Evolutionary conservation across 2,797 vertebrate species (phyloP).

Genomic region (Acanthurus leucopareius): DNA sequence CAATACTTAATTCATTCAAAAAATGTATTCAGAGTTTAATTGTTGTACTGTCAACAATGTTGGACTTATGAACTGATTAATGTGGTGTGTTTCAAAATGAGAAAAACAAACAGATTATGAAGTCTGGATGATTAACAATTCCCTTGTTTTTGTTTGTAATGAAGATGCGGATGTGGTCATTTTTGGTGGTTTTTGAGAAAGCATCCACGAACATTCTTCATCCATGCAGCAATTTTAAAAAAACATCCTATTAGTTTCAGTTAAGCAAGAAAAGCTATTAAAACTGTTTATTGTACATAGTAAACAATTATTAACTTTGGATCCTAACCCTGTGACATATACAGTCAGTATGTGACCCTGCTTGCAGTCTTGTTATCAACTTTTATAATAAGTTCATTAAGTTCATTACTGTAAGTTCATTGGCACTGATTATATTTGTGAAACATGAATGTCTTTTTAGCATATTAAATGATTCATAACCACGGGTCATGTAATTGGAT

Average conservation of each 20-base stretch:
- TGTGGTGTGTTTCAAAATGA: slow-evolving; percentile 4
- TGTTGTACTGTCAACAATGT: slow-evolving; percentile 9
- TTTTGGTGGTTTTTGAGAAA: slow-evolving; percentile 28
- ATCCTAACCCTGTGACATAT: background rate
- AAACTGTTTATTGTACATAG: slow-evolving; percentile 19
- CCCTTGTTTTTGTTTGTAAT: slow-evolving; percentile 36
- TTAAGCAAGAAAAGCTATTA: slow-evolving; percentile 19
- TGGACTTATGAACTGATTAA: slow-evolving; percentile 28
- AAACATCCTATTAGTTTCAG: slow-evolving; percentile 15
- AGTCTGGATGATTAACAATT: slow-evolving; percentile 28
- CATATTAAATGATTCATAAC: slow-evolving; percentile 38
- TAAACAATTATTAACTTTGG: slow-evolving; percentile 1
- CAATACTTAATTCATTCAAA: background rate
- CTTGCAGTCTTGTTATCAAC: slow-evolving; percentile 16
- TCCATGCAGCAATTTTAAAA: slow-evolving; percentile 18
- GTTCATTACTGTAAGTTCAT: background rate
- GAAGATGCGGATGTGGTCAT: slow-evolving; percentile 27
- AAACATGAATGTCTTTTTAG: slow-evolving; percentile 20
- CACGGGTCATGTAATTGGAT: slow-evolving; percentile 16
- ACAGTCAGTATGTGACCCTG: slow-evolving; percentile 17
- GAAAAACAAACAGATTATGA: slow-evolving; percentile 24
- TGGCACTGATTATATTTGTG: slow-evolving; percentile 28
- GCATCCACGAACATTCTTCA: slow-evolving; percentile 18
- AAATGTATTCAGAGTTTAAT: slow-evolving; percentile 18
- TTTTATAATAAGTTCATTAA: too few relatives aligned